Evolutionary conservation across 2,113 vertebrate species (phyloP).

Genomic region (Hystrix brachyura): DNA sequence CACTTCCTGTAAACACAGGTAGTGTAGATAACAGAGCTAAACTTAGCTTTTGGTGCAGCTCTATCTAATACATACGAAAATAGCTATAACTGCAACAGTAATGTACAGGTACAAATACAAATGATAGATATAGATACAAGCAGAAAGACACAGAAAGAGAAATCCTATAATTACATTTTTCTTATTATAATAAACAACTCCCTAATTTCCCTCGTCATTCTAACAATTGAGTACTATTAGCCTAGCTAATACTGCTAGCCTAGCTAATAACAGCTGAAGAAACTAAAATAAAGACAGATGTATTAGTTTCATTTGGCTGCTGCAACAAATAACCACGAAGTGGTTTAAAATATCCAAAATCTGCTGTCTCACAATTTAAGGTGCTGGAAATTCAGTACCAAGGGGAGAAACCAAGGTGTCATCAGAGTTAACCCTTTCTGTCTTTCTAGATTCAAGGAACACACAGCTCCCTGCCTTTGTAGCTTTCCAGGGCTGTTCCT

Average conservation of each 20-base stretch:
- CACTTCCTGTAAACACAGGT: neutral
- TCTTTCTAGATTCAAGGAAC: neutral
- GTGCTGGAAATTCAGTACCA: neutral
- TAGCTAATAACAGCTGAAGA: neutral
- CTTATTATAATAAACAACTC: neutral
- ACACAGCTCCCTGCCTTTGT: fast-evolving
- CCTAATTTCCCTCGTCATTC: neutral
- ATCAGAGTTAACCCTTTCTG: neutral
- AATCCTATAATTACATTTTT: neutral
- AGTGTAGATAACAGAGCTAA: neutral
- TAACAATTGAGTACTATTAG: neutral
- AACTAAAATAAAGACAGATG: neutral
- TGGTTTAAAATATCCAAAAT: neutral
- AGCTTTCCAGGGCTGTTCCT: neutral
- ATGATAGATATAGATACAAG: too few relatives aligned
- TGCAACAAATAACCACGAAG: neutral
- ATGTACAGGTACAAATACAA: neutral
- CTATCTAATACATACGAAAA: neutral
- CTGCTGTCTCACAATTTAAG: neutral
- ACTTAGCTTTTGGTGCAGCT: neutral
- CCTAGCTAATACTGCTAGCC: neutral
- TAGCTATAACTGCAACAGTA: fast-evolving
- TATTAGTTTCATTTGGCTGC: neutral
- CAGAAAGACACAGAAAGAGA: neutral
- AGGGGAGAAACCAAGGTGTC: neutral